Evolutionary conservation across 2,113 vertebrate species (phyloP), one percentile per base, ranked within the genome.

Genomic region (Alaudala cheleensis): DNA sequence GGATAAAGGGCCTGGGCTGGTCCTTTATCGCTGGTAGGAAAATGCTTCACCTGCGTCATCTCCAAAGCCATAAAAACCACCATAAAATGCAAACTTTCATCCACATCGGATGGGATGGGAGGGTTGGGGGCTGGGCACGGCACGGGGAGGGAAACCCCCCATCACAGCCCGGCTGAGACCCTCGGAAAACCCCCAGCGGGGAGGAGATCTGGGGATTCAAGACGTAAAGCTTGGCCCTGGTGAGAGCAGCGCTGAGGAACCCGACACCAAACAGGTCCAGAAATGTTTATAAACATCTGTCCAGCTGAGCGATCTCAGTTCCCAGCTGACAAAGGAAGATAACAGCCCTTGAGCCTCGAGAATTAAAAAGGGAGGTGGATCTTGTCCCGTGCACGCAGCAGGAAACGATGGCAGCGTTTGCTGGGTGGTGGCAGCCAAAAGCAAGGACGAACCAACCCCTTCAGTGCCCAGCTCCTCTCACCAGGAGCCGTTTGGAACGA

Each of bases 1-100:
- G 37, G 37, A 37, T 37, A 37, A 37, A 37, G 37, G 0, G 3
- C 34, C 37, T 11, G 10, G 1, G 0, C 8, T 1, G 3, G 0
- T 53, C 5, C 24, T 24, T 88, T 88, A 58, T 90, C 51, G 0
- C 37, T 1, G 4, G 0, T 4, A 15, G 39, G 84, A 33, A 34
- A 88, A 86, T 45, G 14, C 10, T 61, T 92, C 34, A 39, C 39
- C 47, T 14, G 45, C 16, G 17, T 44, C 50, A 70, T 58, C 64
- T 29, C 34, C 9, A 3, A 42, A 37, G 45, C 74, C 66, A 88
- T 94, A 95, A 95, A 89, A 69, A 0, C 33, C 58, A 16, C 62
- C 34, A 73, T 90, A 95, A 95, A 85, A 1, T 4, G 20, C n/a
- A 47, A 58, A 85, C 42, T 50, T 80, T 64, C 60, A 76, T 77